Evolutionary conservation across 2,888 invertebrate species (phyloP), one percentile per base, ranked within the genome.

Genomic region (Cryptocephalus primarius): DNA sequence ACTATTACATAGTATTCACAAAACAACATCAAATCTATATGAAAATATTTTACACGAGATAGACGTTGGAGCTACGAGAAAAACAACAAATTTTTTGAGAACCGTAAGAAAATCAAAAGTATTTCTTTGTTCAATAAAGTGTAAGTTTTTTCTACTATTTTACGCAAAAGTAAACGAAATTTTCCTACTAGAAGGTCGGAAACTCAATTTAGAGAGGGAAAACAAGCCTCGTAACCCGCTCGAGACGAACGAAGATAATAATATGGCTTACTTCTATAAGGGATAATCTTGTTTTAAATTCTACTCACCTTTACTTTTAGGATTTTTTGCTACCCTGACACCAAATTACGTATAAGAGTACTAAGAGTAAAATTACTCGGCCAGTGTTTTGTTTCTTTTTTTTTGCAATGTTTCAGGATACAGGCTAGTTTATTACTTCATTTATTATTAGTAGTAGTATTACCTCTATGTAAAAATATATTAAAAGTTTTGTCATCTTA

Each of bases 331-430:
- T 79, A 85, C 85, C 85, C 85, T 85, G 85, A 84, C 84, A 84
- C 80, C 81, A 83, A 83, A 83, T 85, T 85, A 85, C 85, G 85
- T 85, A 85, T 85, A 80, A 83, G 81, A 61, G 82, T 83, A 82
- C 82, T 76, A 74, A 73, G 74, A 75, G 73, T 73, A 70, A 70
- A 67, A 69, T 51, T 73, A 74, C 74, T 74, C 74, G 72, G 75
- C 73, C 72, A 69, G 70, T 63, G 60, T 43, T 40, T 36, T 36
- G 36, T 36, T 36, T 11, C 36, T 4, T 36, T 36, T 36, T 11
- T 11, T 36, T 36, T 22, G 2, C 22, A 22, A 22, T 22, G 22
- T 22, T 22, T 22, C 22, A 22, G 22, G 22, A 22, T 22, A 22
- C 22, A 32, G 33, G 42, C 33, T 42, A 32, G n/a, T 13, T 42